Percentiles rank a stretch among this genome's conserved stretches.
phyloP scores from a whole-genome alignment of 2,888 invertebrate species.

The Drosophila histrio region DNA sequence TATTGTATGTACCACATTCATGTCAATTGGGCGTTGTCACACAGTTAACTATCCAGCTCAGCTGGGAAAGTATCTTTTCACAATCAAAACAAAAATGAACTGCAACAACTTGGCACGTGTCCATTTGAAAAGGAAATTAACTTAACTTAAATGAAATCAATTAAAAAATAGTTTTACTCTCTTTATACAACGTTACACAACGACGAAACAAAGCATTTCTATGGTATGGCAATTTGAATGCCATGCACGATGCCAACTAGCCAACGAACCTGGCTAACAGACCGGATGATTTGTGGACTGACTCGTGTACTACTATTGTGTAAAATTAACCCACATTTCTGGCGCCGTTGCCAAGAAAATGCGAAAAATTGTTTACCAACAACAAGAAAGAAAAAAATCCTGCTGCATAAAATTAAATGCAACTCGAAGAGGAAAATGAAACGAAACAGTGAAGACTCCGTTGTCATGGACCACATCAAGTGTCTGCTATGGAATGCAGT shows the following conservation, averaged over 20 bases:
- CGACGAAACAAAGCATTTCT: slow-evolving; percentile 39
- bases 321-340: slow-evolving; percentile 55
- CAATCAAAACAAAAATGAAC: background rate
- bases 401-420: slow-evolving; percentile 65
- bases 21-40: slow-evolving; percentile 38
- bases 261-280: slow-evolving; percentile 1
- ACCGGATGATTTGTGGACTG: slow-evolving; percentile 55
- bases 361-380: slow-evolving; percentile 45
- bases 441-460: slow-evolving; percentile 21
- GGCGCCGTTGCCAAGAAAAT: slow-evolving; percentile 38
- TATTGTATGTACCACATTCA: slow-evolving; percentile 32
- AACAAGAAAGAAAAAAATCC: slow-evolving; percentile 34
- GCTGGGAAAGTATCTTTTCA: slow-evolving; percentile 59
- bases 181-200: slow-evolving; percentile 55
- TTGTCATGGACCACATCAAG: slow-evolving; percentile 30
- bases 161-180: slow-evolving; percentile 55
- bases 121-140: slow-evolving; percentile 45
- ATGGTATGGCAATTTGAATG: slow-evolving; percentile 75
- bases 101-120: slow-evolving; percentile 58
- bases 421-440: slow-evolving; percentile 29
- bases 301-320: slow-evolving; percentile 18
- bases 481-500: slow-evolving; percentile 55
- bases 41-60: background rate
- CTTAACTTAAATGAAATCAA: slow-evolving; percentile 52
- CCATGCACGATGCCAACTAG: slow-evolving; percentile 53